Evolutionary conservation across 2,888 invertebrate species (phyloP).

Genomic region (Rotaria macrura): DNA sequence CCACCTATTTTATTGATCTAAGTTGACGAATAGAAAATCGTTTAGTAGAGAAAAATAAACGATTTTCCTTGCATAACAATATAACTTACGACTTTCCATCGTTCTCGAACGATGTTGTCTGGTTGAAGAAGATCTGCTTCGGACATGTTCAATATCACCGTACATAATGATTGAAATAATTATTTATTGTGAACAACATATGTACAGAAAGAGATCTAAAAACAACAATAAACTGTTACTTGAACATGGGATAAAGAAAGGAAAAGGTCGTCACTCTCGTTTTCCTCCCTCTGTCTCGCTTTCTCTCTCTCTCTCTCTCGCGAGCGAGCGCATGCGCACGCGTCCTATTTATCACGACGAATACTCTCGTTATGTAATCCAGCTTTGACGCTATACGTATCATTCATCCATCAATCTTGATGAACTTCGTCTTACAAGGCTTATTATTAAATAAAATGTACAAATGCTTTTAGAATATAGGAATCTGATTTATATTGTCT

Average conservation of each 20-base stretch:
- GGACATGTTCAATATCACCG: conserved; percentile 34
- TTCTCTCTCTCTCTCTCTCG: not conserved
- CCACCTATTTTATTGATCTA: conserved; percentile 59
- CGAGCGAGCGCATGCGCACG: too few relatives aligned
- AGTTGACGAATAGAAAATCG: not conserved
- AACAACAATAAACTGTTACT: not conserved
- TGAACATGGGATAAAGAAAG: not conserved
- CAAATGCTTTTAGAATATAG: not conserved
- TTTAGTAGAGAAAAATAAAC: too few relatives aligned
- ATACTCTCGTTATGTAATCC: not conserved
- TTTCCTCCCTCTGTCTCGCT: too few relatives aligned
- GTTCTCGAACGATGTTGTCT: conserved; percentile 89
- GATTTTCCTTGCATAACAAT: not conserved
- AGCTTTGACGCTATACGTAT: not conserved
- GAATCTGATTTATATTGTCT: not conserved
- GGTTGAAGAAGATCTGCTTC: conserved; percentile 85
- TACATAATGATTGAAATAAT: not conserved
- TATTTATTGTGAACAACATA: not conserved
- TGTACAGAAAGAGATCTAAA: not conserved
- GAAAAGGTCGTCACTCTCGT: not conserved
- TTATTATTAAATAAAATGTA: not conserved
- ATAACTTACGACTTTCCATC: conserved; percentile 91
- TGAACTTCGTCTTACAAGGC: not conserved
- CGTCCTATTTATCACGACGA: not conserved
- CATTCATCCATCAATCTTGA: not conserved